Percentiles rank a stretch among this genome's conserved stretches.
phyloP scores from a whole-genome alignment of 1,140 invertebrate genomes.

The Dendroctonus valens region DNA sequence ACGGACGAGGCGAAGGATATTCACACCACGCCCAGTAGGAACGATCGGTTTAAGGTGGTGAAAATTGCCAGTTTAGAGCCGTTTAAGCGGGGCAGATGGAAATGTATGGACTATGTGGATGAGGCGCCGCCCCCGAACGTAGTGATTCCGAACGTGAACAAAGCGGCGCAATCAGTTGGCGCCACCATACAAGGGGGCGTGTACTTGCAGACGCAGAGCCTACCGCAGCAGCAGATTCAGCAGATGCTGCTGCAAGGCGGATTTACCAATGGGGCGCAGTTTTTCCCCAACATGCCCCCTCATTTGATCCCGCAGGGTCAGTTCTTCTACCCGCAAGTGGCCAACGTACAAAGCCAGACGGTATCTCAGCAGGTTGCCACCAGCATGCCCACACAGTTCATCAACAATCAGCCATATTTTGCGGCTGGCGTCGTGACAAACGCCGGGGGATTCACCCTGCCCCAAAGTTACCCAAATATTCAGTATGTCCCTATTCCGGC shows the following conservation, averaged over 20 bases:
- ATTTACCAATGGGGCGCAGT: constrained; percentile 44
- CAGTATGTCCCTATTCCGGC: constrained; percentile 47
- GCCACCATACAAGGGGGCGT: constrained; percentile 31
- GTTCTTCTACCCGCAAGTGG: constrained; percentile 45
- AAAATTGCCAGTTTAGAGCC: constrained; percentile 96
- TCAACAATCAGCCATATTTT: constrained; percentile 45
- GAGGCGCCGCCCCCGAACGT: constrained; percentile 43
- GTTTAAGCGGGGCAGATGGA: constrained; percentile 91
- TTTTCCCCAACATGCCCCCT: constrained; percentile 43
- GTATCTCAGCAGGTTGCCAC: constrained; percentile 38
- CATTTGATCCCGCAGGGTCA: constrained; percentile 46
- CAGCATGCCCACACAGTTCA: constrained; percentile 45
- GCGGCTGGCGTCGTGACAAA: constrained; percentile 41
- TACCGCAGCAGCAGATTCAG: constrained; percentile 49
- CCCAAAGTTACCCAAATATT: constrained; percentile 45
- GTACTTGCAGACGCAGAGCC: constrained; percentile 48
- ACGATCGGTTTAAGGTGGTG: constrained; percentile 92
- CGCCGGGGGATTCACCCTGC: constrained; percentile 39
- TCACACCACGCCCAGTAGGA: constrained; percentile 55
- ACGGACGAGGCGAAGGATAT: constrained; percentile 42
- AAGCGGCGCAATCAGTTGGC: constrained; percentile 35
- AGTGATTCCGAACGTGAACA: constrained; percentile 27
- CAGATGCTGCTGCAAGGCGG: constrained; percentile 47
- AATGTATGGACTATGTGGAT: constrained; percentile 95
- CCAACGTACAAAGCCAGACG: constrained; percentile 42